Evolutionary conservation across 1,140 invertebrate genomes (phyloP).

Genomic region (Contarinia nasturtii): DNA sequence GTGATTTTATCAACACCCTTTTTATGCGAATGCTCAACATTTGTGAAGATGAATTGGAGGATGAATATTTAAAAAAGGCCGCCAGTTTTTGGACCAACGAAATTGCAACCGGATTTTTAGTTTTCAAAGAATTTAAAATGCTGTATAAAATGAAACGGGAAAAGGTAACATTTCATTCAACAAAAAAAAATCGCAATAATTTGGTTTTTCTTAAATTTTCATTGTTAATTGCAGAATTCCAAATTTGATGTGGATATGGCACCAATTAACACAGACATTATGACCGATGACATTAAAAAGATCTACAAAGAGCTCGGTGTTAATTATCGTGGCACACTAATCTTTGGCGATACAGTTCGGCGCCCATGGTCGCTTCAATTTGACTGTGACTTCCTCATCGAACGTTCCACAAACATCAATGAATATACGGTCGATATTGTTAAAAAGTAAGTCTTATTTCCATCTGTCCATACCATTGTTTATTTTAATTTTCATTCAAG

Average conservation of each 20-base stretch:
- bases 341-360: slow-evolving; percentile 15
- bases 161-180: slow-evolving; percentile 8
- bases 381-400: slow-evolving; percentile 10
- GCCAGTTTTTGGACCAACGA: slow-evolving; percentile 18
- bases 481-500: background rate
- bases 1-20: slow-evolving; percentile 15
- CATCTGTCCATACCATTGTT: too few relatives aligned
- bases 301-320: slow-evolving; percentile 12
- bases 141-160: slow-evolving; percentile 18
- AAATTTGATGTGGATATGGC: background rate
- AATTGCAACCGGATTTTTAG: slow-evolving; percentile 12
- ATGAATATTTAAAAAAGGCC: slow-evolving; percentile 6
- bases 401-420: slow-evolving; percentile 8
- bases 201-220: too few relatives aligned
- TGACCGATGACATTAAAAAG: background rate
- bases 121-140: slow-evolving; percentile 15
- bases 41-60: slow-evolving; percentile 10
- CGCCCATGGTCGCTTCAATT: slow-evolving; percentile 14
- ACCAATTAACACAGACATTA: background rate
- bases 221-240: background rate
- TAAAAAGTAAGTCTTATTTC: slow-evolving; percentile 6
- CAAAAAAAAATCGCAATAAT: too few relatives aligned
- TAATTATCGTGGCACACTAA: slow-evolving; percentile 10
- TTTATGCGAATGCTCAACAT: slow-evolving; percentile 13
- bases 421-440: slow-evolving; percentile 11